Conservation (phyloP, 2,113 vertebrate species). For the Hepsetus odoe region DNA sequence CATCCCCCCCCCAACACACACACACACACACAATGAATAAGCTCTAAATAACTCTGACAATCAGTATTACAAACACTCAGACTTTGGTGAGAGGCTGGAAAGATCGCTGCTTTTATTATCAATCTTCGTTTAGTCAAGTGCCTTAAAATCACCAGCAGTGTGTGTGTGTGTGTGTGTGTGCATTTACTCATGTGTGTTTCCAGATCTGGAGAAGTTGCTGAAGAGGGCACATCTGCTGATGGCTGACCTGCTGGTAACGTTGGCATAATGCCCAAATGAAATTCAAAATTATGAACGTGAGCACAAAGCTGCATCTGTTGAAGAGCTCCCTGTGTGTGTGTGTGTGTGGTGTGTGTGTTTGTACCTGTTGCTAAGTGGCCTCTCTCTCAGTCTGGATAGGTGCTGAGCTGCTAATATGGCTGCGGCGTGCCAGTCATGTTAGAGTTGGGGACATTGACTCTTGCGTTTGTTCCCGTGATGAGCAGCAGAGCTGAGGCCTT, state of each 20-base stretch:
- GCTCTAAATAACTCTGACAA: background rate
- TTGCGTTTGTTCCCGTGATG: conserved; percentile 88
- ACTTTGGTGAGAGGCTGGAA: background rate
- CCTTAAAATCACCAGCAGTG: conserved; percentile 37
- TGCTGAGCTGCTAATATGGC: conserved; percentile 93
- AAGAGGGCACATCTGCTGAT: conserved; percentile 11
- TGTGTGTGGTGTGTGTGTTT: background rate
- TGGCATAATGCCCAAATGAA: background rate
- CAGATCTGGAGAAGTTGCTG: background rate
- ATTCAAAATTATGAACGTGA: background rate
- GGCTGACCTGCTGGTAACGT: background rate
- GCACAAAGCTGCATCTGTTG: background rate
- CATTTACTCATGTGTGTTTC: background rate
- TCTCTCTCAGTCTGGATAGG: conserved; percentile 93
- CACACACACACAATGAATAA: background rate
- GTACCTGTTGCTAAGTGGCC: conserved; percentile 87
- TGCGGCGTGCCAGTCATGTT: conserved; percentile 74
- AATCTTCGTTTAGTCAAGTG: conserved; percentile 36
- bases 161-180: conserved; percentile 8
- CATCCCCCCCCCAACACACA: conserved; percentile 4
- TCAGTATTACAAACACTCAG: conserved; percentile 18
- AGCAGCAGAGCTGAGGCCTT: conserved; percentile 86
- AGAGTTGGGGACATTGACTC: conserved; percentile 85
- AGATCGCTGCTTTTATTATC: conserved; percentile 6
- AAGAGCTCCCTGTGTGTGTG: background rate